Evolutionary conservation across 2,797 vertebrate genomes (phyloP).

Genomic region (Pipistrellus kuhlii): DNA sequence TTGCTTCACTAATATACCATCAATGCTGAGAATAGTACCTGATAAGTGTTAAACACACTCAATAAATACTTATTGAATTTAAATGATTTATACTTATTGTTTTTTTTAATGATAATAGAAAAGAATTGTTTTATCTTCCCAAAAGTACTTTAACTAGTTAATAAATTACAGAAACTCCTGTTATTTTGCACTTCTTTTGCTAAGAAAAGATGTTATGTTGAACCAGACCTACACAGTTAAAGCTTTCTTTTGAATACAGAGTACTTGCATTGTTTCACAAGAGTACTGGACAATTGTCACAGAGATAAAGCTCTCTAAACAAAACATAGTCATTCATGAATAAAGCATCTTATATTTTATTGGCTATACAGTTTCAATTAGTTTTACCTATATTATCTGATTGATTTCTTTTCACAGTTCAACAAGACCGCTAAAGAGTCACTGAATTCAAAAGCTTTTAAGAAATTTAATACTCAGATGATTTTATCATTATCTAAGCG

Average conservation of each 20-base stretch:
- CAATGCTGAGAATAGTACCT: background rate
- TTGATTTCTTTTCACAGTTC: background rate
- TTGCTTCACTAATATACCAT: background rate
- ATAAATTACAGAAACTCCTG: background rate
- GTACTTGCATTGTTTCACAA: background rate
- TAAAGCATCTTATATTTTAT: background rate
- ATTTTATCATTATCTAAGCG: background rate
- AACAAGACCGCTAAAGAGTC: background rate
- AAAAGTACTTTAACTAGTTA: slow-evolving; percentile 14
- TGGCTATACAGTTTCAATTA: background rate
- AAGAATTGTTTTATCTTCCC: background rate
- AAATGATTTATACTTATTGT: background rate
- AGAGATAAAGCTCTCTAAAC: background rate
- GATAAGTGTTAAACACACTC: background rate
- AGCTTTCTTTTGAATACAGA: background rate
- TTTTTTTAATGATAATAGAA: background rate
- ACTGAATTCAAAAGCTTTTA: background rate
- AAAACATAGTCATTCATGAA: background rate
- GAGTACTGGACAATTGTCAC: background rate
- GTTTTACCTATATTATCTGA: background rate
- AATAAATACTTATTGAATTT: slow-evolving; percentile 33
- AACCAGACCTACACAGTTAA: background rate
- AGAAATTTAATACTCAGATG: background rate
- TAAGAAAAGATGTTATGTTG: slow-evolving; percentile 29
- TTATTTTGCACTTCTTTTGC: background rate